Conservation (phyloP, 92 coral and sea anemone genomes). For the Epizoanthus fatuus region DNA sequence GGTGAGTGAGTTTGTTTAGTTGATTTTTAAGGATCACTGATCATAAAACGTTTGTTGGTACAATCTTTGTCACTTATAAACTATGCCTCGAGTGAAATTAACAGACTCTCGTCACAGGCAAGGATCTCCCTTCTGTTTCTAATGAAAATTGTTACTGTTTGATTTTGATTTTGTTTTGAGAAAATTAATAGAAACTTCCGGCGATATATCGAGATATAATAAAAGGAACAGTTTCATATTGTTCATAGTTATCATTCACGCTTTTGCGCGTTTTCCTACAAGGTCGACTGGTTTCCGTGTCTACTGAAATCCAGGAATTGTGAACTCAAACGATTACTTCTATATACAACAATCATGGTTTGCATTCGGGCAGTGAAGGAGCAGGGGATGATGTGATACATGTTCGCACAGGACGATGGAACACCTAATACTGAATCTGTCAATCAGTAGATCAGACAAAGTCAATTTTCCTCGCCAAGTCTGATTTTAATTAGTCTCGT, state of each 20-base stretch:
- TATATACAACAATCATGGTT: background rate
- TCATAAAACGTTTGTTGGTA: background rate
- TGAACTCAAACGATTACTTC: background rate
- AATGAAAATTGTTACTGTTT: background rate
- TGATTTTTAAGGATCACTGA: slow-evolving; percentile 19
- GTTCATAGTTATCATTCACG: background rate
- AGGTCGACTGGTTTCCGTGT: slow-evolving; percentile 1
- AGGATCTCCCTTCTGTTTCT: background rate
- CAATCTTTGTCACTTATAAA: background rate
- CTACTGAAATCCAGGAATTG: background rate
- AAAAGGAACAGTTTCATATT: background rate
- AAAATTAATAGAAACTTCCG: background rate
- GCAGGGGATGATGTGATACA: background rate
- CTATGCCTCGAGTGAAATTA: background rate
- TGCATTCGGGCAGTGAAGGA: background rate
- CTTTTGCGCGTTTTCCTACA: slow-evolving; percentile 1
- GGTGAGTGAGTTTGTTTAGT: slow-evolving; percentile 21
- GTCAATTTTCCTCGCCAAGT: too few species aligned
- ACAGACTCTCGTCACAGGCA: background rate
- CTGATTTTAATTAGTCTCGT: too few species aligned
- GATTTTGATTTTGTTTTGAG: background rate
- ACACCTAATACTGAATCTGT: too few species aligned
- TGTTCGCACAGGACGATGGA: background rate
- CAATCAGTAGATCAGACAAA: too few species aligned
- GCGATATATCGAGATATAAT: background rate